Evolutionary conservation across 1,140 invertebrate genomes (phyloP).

Genomic region (Trichonephila inaurata): DNA sequence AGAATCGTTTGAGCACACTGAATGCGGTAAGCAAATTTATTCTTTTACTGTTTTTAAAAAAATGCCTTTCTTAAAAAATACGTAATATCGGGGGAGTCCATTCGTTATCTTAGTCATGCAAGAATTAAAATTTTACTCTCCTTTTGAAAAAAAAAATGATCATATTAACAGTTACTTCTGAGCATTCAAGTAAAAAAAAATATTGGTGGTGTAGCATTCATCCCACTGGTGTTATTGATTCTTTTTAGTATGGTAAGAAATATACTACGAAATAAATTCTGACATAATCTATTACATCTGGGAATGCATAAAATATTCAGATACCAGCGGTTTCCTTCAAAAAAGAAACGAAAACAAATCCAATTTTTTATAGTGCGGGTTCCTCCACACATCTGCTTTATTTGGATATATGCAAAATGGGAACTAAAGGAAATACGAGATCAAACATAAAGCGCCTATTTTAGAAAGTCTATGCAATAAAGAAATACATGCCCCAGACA

Average conservation of each 20-base stretch:
- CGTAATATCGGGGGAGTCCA: too few species aligned
- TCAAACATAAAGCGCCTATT: neutral
- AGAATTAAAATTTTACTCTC: too few species aligned
- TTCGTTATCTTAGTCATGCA: too few species aligned
- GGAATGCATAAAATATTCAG: slow-evolving; percentile 66
- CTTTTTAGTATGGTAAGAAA: neutral
- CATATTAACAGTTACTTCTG: too few species aligned
- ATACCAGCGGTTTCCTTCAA: neutral
- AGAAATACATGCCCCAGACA: neutral
- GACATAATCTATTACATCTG: slow-evolving; percentile 64
- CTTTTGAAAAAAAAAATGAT: too few species aligned
- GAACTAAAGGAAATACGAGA: slow-evolving; percentile 25
- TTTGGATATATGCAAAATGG: slow-evolving; percentile 53
- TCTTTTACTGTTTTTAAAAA: too few species aligned
- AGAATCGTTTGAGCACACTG: too few species aligned
- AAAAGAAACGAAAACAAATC: slow-evolving; percentile 18
- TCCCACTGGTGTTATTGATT: slow-evolving; percentile 32
- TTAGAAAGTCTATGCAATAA: neutral
- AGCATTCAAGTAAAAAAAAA: too few species aligned
- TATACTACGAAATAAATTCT: slow-evolving; percentile 42
- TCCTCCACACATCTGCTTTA: slow-evolving; percentile 15
- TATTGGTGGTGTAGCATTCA: neutral
- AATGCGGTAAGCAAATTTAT: too few species aligned
- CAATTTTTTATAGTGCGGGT: slow-evolving; percentile 28
- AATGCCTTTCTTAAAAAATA: too few species aligned